Evolutionary conservation across 2,888 invertebrate species (phyloP).

Genomic region (Dorcus parallelipipedus): DNA sequence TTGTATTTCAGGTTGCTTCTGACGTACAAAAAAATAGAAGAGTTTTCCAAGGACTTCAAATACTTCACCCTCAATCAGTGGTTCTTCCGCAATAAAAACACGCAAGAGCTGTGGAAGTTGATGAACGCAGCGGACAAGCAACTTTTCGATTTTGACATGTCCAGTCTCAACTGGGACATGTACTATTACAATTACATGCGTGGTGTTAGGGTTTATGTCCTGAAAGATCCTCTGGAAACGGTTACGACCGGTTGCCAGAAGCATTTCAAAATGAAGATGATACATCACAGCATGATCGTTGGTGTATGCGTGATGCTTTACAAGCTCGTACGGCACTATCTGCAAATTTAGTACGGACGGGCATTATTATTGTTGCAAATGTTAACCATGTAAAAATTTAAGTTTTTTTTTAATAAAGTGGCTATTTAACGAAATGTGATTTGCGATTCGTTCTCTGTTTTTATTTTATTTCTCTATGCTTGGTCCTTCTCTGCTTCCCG

Average conservation of each 20-base stretch:
- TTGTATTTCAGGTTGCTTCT: slow-evolving; percentile 61
- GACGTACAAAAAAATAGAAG: slow-evolving; percentile 72
- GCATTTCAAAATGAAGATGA: slow-evolving; percentile 35
- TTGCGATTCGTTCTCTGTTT: no score
- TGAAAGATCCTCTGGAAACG: slow-evolving; percentile 76
- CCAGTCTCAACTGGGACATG: slow-evolving; percentile 70
- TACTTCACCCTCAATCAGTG: slow-evolving; percentile 80
- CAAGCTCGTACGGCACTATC: neutral
- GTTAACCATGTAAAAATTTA: no score
- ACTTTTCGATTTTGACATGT: slow-evolving; percentile 70
- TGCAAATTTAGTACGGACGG: no score
- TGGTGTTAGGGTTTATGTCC: slow-evolving; percentile 72
- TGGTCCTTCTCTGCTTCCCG: no score
- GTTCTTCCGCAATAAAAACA: slow-evolving; percentile 64
- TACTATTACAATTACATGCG: slow-evolving; percentile 67
- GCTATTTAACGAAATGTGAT: no score
- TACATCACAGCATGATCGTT: slow-evolving; percentile 33
- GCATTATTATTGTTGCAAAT: no score
- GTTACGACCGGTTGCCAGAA: slow-evolving; percentile 66
- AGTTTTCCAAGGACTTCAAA: slow-evolving; percentile 67
- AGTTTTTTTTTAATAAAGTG: no score
- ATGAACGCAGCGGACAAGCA: slow-evolving; percentile 58
- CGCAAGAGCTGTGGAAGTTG: slow-evolving; percentile 56
- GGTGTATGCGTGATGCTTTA: neutral
- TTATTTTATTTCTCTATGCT: no score